These are phyloP conservation scores for Rhamnusium bicolor DNA, from an alignment of 2,888 invertebrate species.

Conservation along the genomic window DNA sequence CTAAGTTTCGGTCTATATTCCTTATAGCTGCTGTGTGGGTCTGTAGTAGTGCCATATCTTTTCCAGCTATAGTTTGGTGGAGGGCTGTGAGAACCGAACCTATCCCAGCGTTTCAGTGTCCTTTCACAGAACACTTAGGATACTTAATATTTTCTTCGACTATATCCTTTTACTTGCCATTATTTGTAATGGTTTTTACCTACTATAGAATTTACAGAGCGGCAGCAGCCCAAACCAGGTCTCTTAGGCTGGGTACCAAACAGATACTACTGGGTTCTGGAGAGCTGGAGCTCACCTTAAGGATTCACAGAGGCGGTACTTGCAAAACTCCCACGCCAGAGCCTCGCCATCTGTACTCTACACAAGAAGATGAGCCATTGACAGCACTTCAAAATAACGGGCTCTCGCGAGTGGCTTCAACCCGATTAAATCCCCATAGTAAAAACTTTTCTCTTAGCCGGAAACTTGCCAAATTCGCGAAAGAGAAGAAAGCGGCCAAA, in stretches of 20 bases:
- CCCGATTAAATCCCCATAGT: constrained; percentile 76
- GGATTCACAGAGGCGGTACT: constrained; percentile 94
- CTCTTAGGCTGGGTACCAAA: constrained; percentile 92
- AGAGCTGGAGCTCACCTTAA: constrained; percentile 88
- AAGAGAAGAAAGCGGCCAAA: constrained; percentile 95
- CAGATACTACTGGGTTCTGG: constrained; percentile 90
- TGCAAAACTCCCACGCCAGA: constrained; percentile 73
- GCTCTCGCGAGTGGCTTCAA: constrained; percentile 79
- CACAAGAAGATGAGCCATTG: constrained; percentile 83
- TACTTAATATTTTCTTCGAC: constrained; percentile 98
- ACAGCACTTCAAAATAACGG: constrained; percentile 87
- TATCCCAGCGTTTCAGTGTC: constrained; percentile 89
- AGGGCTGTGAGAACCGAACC: constrained; percentile 87
- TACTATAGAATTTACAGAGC: constrained; percentile 97
- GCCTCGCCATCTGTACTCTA: constrained; percentile 70
- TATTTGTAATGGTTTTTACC: constrained; percentile 98
- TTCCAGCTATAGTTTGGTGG: constrained; percentile 98
- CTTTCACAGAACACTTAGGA: constrained; percentile 96
- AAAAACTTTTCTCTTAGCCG: constrained; percentile 95
- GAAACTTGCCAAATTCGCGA: constrained; percentile 95
- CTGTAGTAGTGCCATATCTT: constrained; percentile 96
- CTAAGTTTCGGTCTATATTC: constrained; percentile 86
- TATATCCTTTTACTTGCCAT: constrained; percentile 97
- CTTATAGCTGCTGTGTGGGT: constrained; percentile 97
- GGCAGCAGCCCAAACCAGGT: constrained; percentile 92